Percentiles rank a stretch among this genome's conserved stretches.
Evolutionary conservation across 2,888 invertebrate genomes (phyloP).

Genomic region (Ormyrus nitidulus): DNA sequence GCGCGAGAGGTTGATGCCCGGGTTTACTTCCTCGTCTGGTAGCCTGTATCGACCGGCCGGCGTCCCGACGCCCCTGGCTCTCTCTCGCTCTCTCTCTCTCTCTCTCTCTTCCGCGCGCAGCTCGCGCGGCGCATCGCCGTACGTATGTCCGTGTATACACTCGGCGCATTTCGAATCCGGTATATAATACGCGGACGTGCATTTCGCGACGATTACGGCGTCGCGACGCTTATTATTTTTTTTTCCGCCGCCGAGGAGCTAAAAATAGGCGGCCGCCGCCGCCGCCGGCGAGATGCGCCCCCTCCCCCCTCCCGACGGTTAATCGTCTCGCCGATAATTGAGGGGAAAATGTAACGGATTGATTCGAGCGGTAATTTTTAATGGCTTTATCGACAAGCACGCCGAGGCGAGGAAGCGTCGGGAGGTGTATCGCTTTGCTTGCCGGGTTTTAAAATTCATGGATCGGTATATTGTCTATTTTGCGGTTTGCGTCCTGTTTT

Average conservation of each 20-base stretch:
- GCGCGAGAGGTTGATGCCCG: constrained; percentile 73
- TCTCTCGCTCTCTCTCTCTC: too few species aligned
- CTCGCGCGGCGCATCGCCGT: constrained; percentile 22
- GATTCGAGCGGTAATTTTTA: constrained; percentile 5
- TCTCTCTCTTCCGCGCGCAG: constrained; percentile 32
- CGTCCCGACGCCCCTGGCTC: constrained; percentile 66
- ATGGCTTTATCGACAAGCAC: background rate
- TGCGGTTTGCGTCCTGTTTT: too few species aligned
- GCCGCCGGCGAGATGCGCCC: background rate
- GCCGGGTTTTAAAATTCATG: too few species aligned
- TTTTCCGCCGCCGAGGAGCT: background rate
- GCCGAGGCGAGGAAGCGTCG: background rate
- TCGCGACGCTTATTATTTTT: constrained; percentile 51
- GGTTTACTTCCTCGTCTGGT: constrained; percentile 72
- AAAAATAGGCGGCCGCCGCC: constrained; percentile 26
- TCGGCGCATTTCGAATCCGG: constrained; percentile 18
- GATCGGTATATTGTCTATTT: too few species aligned
- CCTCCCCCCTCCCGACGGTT: too few species aligned
- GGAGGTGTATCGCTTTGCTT: too few species aligned
- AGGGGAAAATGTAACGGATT: too few species aligned
- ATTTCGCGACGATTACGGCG: constrained; percentile 24
- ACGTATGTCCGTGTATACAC: constrained; percentile 12
- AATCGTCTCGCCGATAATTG: too few species aligned
- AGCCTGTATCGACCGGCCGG: constrained; percentile 72
- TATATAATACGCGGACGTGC: background rate